A percentile compares a stretch with the other conserved stretches of the same genome.
Evolutionary conservation across 2,888 invertebrate species (phyloP).

Genomic region (Odiellus spinosus): DNA sequence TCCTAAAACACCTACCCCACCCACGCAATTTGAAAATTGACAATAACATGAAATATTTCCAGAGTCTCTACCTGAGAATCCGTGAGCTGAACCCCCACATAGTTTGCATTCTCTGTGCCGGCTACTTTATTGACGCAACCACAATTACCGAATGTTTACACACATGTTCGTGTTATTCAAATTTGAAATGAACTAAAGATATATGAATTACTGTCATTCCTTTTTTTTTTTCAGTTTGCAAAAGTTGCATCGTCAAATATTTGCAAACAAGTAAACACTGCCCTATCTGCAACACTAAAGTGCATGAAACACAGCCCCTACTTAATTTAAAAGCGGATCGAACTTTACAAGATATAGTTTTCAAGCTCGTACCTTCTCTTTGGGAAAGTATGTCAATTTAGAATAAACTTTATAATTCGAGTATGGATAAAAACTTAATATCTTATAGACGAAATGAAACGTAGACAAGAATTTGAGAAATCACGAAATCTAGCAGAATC

Average conservation of each 20-base stretch:
- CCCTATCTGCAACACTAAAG: slow-evolving; percentile 83
- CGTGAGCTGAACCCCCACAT: slow-evolving; percentile 16
- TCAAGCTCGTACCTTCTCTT: slow-evolving; percentile 87
- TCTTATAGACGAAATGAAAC: slow-evolving; percentile 14
- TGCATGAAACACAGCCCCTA: slow-evolving; percentile 76
- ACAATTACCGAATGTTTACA: slow-evolving; percentile 18
- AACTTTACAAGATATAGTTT: slow-evolving; percentile 85
- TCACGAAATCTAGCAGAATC: slow-evolving; percentile 7
- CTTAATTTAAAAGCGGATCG: slow-evolving; percentile 46
- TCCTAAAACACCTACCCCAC: too few relatives aligned
- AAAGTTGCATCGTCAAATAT: slow-evolving; percentile 31
- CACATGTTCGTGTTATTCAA: slow-evolving; percentile 13
- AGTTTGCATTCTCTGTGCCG: slow-evolving; percentile 18
- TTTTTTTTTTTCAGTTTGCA: slow-evolving; percentile 26
- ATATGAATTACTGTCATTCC: too few relatives aligned
- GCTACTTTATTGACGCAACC: slow-evolving; percentile 18
- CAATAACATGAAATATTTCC: too few relatives aligned
- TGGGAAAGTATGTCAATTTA: slow-evolving; percentile 50
- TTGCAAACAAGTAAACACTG: slow-evolving; percentile 57
- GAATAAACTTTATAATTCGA: background rate
- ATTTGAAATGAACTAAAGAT: too few relatives aligned
- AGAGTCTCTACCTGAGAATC: slow-evolving; percentile 6
- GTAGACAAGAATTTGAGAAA: slow-evolving; percentile 16
- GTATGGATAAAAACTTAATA: background rate
- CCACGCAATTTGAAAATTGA: too few relatives aligned